A percentile compares a stretch with the other conserved stretches of the same genome.
Conservation (phyloP, 2,113 vertebrate species). For the Proteles cristata region DNA sequence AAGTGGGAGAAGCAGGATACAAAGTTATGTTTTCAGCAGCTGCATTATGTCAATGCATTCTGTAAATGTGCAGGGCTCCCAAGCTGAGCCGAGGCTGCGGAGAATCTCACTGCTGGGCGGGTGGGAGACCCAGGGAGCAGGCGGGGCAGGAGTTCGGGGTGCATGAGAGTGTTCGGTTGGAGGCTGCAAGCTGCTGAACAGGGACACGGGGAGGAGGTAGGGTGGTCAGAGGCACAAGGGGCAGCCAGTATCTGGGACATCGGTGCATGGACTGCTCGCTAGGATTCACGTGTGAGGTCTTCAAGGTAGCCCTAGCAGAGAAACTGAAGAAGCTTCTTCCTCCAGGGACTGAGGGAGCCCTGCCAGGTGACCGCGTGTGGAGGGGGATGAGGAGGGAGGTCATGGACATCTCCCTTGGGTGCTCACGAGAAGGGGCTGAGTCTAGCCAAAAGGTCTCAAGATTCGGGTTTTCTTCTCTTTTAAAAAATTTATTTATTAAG, state of each 20-base stretch:
- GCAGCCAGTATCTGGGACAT: neutral
- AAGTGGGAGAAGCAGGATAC: neutral
- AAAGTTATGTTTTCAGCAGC: neutral
- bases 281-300: neutral
- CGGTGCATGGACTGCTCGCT: fast-evolving
- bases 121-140: neutral
- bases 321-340: neutral
- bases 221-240: no score
- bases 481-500: no score
- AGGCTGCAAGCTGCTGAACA: neutral
- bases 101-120: neutral
- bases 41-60: neutral
- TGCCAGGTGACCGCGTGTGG: fast-evolving
- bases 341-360: neutral
- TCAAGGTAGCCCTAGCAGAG: neutral
- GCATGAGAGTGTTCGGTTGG: neutral
- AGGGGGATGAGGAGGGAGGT: neutral
- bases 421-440: neutral
- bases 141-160: neutral
- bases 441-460: neutral
- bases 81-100: neutral
- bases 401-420: neutral
- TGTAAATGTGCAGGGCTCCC: neutral
- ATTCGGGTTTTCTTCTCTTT: neutral
- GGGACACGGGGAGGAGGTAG: neutral